These are phyloP conservation scores for Chrosomus eos DNA, from an alignment of 2,797 vertebrate species.

Conservation along the genomic window DNA sequence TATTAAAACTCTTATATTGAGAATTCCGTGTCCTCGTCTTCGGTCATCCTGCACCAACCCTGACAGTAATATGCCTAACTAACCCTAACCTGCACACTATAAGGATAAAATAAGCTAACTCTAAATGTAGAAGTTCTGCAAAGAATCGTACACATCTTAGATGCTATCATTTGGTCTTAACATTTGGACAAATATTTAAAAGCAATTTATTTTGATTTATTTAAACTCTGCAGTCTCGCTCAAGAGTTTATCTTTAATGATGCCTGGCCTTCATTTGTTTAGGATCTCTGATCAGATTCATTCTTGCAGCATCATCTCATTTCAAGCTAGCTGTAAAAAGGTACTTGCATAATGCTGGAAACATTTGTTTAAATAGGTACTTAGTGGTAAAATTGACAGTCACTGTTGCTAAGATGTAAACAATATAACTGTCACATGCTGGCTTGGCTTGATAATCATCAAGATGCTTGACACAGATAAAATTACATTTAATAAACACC, in stretches of 20 bases:
- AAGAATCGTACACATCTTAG: no score
- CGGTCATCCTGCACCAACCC: no score
- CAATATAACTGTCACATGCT: not conserved
- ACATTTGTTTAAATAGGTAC: not conserved
- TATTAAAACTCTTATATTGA: no score
- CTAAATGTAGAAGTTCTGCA: no score
- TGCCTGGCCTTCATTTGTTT: not conserved
- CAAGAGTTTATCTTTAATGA: conserved; percentile 19
- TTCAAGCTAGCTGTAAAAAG: not conserved
- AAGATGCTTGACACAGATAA: not conserved
- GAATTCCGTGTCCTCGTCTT: no score
- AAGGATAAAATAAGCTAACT: not conserved
- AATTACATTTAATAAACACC: not conserved
- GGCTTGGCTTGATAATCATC: not conserved
- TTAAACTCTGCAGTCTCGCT: conserved; percentile 11
- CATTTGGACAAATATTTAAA: not conserved
- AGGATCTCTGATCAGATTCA: not conserved
- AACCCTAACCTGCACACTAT: no score
- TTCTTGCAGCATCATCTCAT: not conserved
- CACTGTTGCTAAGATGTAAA: not conserved
- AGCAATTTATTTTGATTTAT: not conserved
- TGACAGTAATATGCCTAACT: no score
- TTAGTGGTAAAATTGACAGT: not conserved
- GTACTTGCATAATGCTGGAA: not conserved
- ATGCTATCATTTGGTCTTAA: not conserved